Evolutionary conservation across 2,797 vertebrate species (phyloP).

Genomic region (Mareca penelope): DNA sequence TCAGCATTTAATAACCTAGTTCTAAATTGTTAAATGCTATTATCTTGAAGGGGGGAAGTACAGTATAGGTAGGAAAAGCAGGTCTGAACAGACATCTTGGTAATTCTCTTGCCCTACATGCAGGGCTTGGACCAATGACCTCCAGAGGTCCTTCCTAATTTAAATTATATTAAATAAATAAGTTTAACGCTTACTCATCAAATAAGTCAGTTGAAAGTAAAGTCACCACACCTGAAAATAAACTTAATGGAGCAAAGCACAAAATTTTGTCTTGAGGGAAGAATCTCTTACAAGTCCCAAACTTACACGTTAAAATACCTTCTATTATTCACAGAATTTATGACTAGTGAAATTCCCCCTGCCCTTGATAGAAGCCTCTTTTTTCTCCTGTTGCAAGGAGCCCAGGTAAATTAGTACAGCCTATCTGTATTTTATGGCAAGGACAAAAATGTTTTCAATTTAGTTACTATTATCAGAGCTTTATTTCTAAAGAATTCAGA

Average conservation of each 20-base stretch:
- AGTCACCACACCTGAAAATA: not conserved
- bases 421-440: not conserved
- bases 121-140: not conserved
- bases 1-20: not conserved
- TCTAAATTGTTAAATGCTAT: not conserved
- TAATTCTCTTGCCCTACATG: not conserved
- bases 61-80: not conserved
- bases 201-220: not conserved
- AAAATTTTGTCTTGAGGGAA: not conserved
- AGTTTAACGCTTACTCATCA: not conserved
- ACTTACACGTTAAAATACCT: not conserved
- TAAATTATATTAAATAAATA: conserved; percentile 1
- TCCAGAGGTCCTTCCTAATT: not conserved
- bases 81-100: not conserved
- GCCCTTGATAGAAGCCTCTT: not conserved
- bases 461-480: too few species aligned
- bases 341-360: not conserved
- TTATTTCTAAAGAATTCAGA: not conserved
- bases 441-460: not conserved
- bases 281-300: not conserved
- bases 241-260: not conserved
- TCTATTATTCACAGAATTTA: not conserved
- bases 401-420: not conserved
- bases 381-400: not conserved
- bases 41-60: not conserved